Percentiles rank a stretch among this genome's conserved stretches.
phyloP scores from a whole-genome alignment of 1,140 invertebrate genomes.

The Leptinotarsa lineolata region DNA sequence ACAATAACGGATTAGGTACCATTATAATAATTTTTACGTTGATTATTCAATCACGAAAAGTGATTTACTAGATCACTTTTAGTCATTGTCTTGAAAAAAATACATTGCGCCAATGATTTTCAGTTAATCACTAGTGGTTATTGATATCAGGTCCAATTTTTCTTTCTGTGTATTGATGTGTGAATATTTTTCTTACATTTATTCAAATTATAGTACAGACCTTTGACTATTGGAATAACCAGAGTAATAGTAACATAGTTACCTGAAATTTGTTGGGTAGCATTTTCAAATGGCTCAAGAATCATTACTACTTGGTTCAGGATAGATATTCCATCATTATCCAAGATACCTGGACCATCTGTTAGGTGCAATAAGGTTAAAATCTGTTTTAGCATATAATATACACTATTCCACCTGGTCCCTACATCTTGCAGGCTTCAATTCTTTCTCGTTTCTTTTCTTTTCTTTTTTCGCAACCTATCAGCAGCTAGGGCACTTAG shows the following conservation, averaged over 20 bases:
- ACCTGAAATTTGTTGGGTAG: constrained; percentile 12
- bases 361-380: constrained; percentile 14
- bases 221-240: constrained; percentile 8
- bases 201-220: constrained; percentile 9
- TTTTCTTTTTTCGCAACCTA: constrained; percentile 25
- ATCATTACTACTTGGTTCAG: constrained; percentile 1
- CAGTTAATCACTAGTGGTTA: too few relatives aligned
- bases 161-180: too few relatives aligned
- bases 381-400: constrained; percentile 22
- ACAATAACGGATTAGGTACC: too few relatives aligned
- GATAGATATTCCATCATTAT: neutral
- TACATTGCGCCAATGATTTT: too few relatives aligned
- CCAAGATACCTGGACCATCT: constrained; percentile 7
- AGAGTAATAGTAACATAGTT: constrained; percentile 26
- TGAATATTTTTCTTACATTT: neutral
- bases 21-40: too few relatives aligned
- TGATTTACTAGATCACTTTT: too few relatives aligned
- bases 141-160: too few relatives aligned
- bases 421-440: constrained; percentile 18
- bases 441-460: neutral
- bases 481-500: constrained; percentile 15
- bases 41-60: too few relatives aligned
- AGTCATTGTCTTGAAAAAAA: too few relatives aligned
- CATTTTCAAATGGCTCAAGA: constrained; percentile 20
- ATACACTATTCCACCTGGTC: constrained; percentile 23